Conservation (phyloP, 2,888 invertebrate species). For the Saturnia japonica region DNA sequence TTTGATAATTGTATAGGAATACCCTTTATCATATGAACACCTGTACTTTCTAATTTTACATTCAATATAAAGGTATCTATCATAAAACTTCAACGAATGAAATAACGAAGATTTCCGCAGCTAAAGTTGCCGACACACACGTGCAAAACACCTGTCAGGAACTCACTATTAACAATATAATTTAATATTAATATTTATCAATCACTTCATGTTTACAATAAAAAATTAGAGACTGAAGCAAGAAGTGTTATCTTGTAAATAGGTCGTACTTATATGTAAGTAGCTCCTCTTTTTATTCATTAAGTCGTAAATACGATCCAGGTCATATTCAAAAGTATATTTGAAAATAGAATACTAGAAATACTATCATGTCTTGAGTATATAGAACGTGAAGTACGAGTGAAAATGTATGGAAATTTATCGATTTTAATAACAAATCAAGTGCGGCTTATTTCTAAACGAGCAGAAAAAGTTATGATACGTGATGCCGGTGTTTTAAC, state of each 20-base stretch:
- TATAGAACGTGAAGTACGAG: conserved; percentile 28
- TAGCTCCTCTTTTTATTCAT: neutral
- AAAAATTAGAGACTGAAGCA: too few species aligned
- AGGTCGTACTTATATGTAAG: too few species aligned
- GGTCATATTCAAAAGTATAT: neutral
- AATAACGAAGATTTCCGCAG: too few species aligned
- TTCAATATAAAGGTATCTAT: too few species aligned
- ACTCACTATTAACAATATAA: too few species aligned
- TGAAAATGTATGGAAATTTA: conserved; percentile 45
- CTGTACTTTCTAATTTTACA: too few species aligned
- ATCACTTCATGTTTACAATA: too few species aligned
- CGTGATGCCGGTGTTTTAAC: neutral
- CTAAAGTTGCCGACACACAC: too few species aligned
- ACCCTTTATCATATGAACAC: neutral
- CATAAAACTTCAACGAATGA: too few species aligned
- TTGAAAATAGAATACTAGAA: neutral
- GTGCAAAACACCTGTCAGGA: too few species aligned
- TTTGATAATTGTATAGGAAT: neutral
- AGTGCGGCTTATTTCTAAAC: conserved; percentile 31
- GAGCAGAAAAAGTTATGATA: conserved; percentile 11
- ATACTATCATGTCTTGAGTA: conserved; percentile 37
- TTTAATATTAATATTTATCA: too few species aligned
- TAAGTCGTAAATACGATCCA: neutral
- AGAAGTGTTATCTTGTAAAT: too few species aligned
- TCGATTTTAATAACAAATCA: conserved; percentile 40